Percentiles rank a stretch among this genome's conserved stretches.
Conservation (phyloP, 92 coral and sea anemone genomes). For the Parazoanthus swiftii region DNA sequence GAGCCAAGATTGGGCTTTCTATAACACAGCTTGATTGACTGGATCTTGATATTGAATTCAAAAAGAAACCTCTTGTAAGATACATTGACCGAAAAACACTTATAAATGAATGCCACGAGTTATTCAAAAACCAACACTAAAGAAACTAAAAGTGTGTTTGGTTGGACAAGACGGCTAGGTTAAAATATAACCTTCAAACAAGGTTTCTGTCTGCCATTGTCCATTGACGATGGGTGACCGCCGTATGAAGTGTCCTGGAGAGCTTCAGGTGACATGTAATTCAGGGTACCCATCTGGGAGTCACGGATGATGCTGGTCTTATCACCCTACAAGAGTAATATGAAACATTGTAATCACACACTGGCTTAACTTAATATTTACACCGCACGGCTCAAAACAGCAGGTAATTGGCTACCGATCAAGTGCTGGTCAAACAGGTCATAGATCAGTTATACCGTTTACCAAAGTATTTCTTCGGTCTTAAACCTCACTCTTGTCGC, state of each 20-base stretch:
- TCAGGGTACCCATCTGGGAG: constrained; percentile 91
- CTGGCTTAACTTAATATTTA: background rate
- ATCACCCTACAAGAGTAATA: constrained; percentile 71
- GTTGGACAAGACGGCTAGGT: background rate
- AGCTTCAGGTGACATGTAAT: constrained; percentile 98
- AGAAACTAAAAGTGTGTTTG: background rate
- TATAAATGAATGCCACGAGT: background rate
- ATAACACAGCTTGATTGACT: background rate
- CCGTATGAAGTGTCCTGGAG: constrained; percentile 83
- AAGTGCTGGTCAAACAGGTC: too few species aligned
- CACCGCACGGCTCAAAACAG: background rate
- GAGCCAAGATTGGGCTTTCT: background rate
- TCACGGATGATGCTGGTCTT: constrained; percentile 93
- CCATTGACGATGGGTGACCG: constrained; percentile 33
- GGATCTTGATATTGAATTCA: background rate
- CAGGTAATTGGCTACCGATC: too few species aligned
- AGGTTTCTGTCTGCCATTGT: constrained; percentile 67
- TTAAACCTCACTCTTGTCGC: too few species aligned
- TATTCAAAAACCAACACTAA: too few species aligned
- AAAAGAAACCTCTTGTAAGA: background rate
- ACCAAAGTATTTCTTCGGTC: too few species aligned
- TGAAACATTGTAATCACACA: background rate
- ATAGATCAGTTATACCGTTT: too few species aligned
- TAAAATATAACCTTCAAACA: constrained; percentile 72
- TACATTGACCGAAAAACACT: background rate